Evolutionary conservation across 2,888 invertebrate genomes (phyloP).

Genomic region (Diaprepes abbreviatus): DNA sequence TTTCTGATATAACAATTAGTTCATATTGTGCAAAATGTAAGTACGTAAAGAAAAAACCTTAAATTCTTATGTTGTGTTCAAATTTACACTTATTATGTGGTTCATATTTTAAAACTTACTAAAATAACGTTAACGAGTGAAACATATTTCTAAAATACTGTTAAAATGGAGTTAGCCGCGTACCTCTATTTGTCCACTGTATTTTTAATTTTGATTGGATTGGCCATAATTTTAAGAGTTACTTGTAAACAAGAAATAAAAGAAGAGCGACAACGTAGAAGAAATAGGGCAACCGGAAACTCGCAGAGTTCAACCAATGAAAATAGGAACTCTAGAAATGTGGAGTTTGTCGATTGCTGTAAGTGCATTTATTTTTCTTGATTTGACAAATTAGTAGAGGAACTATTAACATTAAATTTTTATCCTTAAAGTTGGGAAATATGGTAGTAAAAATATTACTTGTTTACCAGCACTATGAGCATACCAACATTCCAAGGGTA

Average conservation of each 20-base stretch:
- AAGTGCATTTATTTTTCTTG: slow-evolving; percentile 18
- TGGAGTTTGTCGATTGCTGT: slow-evolving; percentile 36
- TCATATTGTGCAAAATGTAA: background rate
- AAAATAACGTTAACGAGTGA: no score
- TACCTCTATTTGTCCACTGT: slow-evolving; percentile 25
- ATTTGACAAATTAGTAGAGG: no score
- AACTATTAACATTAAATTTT: no score
- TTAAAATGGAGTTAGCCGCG: slow-evolving; percentile 24
- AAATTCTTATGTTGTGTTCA: no score
- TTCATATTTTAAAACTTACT: no score
- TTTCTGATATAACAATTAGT: background rate
- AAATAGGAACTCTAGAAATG: background rate
- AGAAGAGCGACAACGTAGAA: background rate
- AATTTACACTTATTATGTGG: no score
- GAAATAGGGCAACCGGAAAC: background rate
- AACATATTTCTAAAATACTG: no score
- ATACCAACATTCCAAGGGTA: no score
- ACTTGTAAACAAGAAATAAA: slow-evolving; percentile 21
- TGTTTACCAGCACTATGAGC: no score
- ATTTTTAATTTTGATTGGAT: slow-evolving; percentile 22
- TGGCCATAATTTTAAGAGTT: slow-evolving; percentile 29
- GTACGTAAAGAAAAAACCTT: no score
- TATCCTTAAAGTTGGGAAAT: no score
- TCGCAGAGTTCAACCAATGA: background rate
- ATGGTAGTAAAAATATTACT: no score